Conservation (phyloP, 2,113 vertebrate genomes). For the Corythaixoides concolor region DNA sequence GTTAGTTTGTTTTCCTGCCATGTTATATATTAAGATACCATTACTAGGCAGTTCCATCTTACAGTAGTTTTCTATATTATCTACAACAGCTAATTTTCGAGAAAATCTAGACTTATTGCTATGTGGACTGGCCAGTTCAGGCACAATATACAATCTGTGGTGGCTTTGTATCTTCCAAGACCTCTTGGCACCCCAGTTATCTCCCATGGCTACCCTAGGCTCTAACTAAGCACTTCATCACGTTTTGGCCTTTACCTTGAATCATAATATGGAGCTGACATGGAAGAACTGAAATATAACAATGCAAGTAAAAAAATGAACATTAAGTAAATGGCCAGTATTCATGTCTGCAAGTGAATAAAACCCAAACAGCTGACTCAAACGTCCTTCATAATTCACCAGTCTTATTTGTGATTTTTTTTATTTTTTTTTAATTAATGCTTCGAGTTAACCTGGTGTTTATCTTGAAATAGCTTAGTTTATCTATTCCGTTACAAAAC, state of each 20-base stretch:
- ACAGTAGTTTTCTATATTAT: background rate
- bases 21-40: background rate
- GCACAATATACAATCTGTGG: background rate
- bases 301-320: background rate
- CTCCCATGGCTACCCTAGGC: background rate
- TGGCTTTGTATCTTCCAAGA: background rate
- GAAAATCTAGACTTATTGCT: background rate
- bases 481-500: background rate
- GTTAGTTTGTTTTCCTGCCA: background rate
- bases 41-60: background rate
- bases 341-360: background rate
- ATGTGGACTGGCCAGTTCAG: background rate
- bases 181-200: background rate
- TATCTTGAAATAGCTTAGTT: background rate
- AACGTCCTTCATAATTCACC: background rate
- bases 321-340: background rate
- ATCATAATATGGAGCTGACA: background rate
- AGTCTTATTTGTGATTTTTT: background rate
- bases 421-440: background rate
- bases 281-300: background rate
- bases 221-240: background rate
- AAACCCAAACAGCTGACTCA: background rate
- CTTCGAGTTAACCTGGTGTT: background rate
- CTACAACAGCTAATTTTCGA: background rate
- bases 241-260: background rate